Conservation (phyloP, 1,140 invertebrate genomes). For the Leptopilina clavipes region DNA sequence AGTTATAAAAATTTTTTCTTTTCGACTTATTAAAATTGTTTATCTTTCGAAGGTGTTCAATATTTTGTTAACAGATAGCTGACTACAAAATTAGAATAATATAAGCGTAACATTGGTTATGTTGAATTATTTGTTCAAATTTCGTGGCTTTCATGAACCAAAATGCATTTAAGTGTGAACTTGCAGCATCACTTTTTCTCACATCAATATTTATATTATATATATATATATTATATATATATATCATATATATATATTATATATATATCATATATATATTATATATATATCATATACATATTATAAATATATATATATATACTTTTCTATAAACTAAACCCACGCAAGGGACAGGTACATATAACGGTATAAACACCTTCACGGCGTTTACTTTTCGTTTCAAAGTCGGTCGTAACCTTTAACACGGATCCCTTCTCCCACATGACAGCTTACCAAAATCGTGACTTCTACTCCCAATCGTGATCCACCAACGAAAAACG, state of each 20-base stretch:
- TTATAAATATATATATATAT: no score
- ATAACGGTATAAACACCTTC: constrained; percentile 55
- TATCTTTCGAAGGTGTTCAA: no score
- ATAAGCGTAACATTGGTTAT: background rate
- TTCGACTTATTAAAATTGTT: no score
- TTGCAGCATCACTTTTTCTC: constrained; percentile 43
- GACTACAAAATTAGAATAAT: no score
- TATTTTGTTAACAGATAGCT: no score
- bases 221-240: background rate
- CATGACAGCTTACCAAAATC: constrained; percentile 45
- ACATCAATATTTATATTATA: constrained; percentile 36
- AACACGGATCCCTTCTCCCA: constrained; percentile 45
- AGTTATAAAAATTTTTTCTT: no score
- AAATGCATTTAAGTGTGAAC: background rate
- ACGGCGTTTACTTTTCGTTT: constrained; percentile 55
- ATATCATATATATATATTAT: background rate
- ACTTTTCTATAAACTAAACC: constrained; percentile 38
- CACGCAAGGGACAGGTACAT: constrained; percentile 37
- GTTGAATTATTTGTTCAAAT: background rate
- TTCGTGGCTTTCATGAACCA: background rate
- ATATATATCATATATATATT: no score
- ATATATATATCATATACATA: no score
- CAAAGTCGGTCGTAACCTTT: constrained; percentile 54
- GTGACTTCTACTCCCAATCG: constrained; percentile 52
- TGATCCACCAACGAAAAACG: constrained; percentile 38